Percentiles rank a stretch among this genome's conserved stretches.
Evolutionary conservation across 2,888 invertebrate species (phyloP).

Genomic region (Mylabris sibirica): DNA sequence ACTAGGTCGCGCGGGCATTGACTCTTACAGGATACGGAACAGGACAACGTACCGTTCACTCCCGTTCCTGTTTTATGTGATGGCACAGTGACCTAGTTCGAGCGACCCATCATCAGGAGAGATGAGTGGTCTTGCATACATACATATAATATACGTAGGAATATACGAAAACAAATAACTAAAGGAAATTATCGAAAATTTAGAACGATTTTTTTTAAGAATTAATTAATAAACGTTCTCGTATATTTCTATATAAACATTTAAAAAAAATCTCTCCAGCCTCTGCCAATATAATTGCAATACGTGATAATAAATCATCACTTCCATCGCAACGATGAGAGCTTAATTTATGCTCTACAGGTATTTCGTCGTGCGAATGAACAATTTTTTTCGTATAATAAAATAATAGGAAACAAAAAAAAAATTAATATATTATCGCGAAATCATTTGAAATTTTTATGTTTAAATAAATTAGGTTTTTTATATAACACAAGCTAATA

Average conservation of each 20-base stretch:
- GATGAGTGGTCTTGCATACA: conserved; percentile 37
- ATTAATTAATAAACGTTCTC: background rate
- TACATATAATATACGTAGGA: conserved; percentile 18
- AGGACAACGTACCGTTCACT: conserved; percentile 43
- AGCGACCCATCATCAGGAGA: conserved; percentile 32
- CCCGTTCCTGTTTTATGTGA: conserved; percentile 37
- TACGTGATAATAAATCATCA: conserved; percentile 26
- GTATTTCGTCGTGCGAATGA: conserved; percentile 29
- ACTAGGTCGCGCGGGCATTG: conserved; percentile 50
- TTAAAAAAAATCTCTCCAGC: conserved; percentile 10
- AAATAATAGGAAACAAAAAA: background rate
- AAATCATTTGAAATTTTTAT: conserved; percentile 6
- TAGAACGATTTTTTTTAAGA: background rate
- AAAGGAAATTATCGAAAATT: background rate
- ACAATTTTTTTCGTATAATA: conserved; percentile 10
- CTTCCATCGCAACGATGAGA: conserved; percentile 18
- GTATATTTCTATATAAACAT: background rate
- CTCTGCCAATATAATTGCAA: conserved; percentile 27
- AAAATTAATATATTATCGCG: background rate
- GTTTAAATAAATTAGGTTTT: conserved; percentile 8
- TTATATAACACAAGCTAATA: conserved; percentile 11
- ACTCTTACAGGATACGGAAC: conserved; percentile 45
- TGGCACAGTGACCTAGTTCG: conserved; percentile 59
- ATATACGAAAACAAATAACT: background rate
- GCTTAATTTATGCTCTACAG: conserved; percentile 18